Evolutionary conservation across 2,888 invertebrate species (phyloP), one percentile per base, ranked within the genome.

Genomic region (Mesochorus sp.): DNA sequence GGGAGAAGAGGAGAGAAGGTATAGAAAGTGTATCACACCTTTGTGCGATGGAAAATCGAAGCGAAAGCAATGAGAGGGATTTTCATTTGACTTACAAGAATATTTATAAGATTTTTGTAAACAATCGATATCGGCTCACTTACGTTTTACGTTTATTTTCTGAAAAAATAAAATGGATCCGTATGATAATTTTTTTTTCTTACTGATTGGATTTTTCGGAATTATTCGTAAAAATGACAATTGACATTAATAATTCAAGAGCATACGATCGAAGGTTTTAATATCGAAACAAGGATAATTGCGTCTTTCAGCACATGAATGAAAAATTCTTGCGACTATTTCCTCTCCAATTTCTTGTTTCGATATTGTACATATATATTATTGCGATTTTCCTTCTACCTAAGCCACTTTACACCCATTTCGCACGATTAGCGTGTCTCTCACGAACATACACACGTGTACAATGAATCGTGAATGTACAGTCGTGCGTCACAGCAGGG

Each of bases 391-490:
- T 79, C 77, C 79, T 79, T 67, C 21, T 49, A 73, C 42, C 74
- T 42, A 61, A 55, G 28, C 49, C 59, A 82, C 84, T 86, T 85
- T 83, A 85, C 85, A 81, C 83, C 82, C 80, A 83, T 81, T 86
- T 81, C 79, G 82, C 82, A 83, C 85, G 82, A 85, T 85, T 84
- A 82, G 82, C 81, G 79, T 82, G 80, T 82, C 79, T 80, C 77
- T 49, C 37, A 34, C 31, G 26, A 14, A n/a, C 57, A 51, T 57
- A 42, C 37, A 26, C 42, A 24, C 70, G 42, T 44, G 31, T 37
- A 31, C 61, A 64, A 74, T 72, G 14, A 12, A 59, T 64, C 73
- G 34, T 74, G 42, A 77, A 24, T 51, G 51, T 53, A 53, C n/a
- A n/a, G n/a, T n/a, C n/a, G n/a, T 42, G 61, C 61, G 26, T 51